A percentile compares a stretch with the other conserved stretches of the same genome.
Conservation (phyloP, 2,113 vertebrate genomes). For the Myodes glareolus region DNA sequence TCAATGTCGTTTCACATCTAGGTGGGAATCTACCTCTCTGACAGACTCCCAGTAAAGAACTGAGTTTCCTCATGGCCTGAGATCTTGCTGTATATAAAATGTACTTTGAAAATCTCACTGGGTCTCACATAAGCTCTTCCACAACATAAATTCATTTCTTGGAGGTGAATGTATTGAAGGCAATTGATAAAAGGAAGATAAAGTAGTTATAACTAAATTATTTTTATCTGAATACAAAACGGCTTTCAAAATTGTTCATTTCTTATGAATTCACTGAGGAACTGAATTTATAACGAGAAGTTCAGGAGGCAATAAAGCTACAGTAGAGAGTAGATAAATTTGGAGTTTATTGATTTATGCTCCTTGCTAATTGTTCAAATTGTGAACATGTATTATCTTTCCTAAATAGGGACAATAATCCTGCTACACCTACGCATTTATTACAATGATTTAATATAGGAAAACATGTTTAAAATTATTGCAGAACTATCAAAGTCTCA, state of each 20-base stretch:
- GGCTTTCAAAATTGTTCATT: background rate
- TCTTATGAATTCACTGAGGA: no score
- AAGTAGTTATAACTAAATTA: background rate
- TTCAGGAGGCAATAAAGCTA: no score
- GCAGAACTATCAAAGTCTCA: background rate
- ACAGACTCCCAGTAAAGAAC: background rate
- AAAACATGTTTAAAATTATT: background rate
- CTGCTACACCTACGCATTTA: background rate
- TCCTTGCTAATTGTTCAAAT: background rate
- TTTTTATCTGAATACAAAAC: conserved; percentile 15
- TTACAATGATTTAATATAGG: background rate
- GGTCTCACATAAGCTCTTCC: background rate
- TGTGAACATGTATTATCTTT: background rate
- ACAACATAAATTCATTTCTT: background rate
- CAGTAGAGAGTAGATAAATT: background rate
- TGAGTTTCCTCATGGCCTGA: background rate
- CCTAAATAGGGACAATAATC: background rate
- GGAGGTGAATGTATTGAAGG: background rate
- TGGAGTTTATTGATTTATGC: background rate
- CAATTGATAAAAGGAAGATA: background rate
- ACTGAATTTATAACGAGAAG: no score
- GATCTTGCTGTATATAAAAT: background rate
- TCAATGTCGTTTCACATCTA: background rate
- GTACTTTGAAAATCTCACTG: background rate
- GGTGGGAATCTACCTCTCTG: background rate